A percentile compares a stretch with the other conserved stretches of the same genome.
phyloP scores from a whole-genome alignment of 1,140 invertebrate species.

The Anastrepha obliqua region DNA sequence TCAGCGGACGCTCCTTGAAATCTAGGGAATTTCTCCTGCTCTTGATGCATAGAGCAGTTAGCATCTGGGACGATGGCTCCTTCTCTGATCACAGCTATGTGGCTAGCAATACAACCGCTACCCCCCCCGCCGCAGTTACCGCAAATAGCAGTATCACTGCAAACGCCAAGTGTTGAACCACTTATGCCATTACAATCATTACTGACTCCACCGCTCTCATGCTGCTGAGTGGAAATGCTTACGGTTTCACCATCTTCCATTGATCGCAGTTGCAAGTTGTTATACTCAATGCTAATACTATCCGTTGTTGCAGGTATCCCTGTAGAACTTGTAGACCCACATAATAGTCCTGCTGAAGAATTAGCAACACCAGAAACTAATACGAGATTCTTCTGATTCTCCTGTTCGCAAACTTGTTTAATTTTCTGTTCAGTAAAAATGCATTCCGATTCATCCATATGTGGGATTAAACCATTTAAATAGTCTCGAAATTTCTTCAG shows the following conservation, averaged over 20 bases:
- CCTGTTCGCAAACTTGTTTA: slow-evolving; percentile 78
- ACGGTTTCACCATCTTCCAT: neutral
- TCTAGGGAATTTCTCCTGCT: neutral
- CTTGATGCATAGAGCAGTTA: neutral
- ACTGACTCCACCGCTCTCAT: neutral
- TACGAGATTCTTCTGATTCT: slow-evolving; percentile 72
- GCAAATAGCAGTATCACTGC: neutral
- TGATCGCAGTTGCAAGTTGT: neutral
- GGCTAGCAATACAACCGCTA: neutral
- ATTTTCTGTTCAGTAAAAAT: slow-evolving; percentile 89
- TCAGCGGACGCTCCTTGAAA: neutral
- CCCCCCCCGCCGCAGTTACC: neutral
- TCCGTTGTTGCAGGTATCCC: neutral
- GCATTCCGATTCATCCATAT: slow-evolving; percentile 93
- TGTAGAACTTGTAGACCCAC: neutral
- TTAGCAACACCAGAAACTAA: slow-evolving; percentile 56
- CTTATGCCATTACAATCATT: neutral
- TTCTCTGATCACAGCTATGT: neutral
- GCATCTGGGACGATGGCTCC: neutral
- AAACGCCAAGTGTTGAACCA: neutral
- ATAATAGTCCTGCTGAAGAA: neutral
- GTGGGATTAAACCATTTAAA: slow-evolving; percentile 90
- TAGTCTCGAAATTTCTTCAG: slow-evolving; percentile 96
- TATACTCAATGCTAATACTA: neutral
- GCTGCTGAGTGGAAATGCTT: neutral